These are phyloP conservation scores for Erpetoichthys calabaricus DNA, from an alignment of 2,797 vertebrate species.

Conservation along the genomic window DNA sequence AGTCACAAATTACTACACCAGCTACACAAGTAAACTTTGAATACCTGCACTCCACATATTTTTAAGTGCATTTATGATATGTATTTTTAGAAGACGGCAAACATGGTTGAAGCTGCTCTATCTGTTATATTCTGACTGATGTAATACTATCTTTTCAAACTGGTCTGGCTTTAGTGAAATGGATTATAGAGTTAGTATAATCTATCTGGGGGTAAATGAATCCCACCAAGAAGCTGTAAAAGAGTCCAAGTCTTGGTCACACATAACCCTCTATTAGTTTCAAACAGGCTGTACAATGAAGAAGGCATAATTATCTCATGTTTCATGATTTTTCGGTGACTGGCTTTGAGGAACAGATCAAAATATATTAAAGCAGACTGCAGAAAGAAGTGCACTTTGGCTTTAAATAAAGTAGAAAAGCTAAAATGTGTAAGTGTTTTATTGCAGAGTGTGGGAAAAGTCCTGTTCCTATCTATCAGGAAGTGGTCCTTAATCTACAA, in stretches of 20 bases:
- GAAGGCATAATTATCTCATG: conserved; percentile 2
- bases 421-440: conserved; percentile 9
- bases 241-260: conserved; percentile 4
- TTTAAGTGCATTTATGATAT: no score
- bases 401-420: neutral
- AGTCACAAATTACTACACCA: no score
- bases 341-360: conserved; percentile 1
- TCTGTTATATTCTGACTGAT: no score
- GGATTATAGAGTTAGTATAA: no score
- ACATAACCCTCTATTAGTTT: conserved; percentile 10
- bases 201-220: neutral
- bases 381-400: no score
- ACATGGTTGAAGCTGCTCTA: no score
- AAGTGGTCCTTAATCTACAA: conserved; percentile 58
- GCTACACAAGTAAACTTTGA: no score
- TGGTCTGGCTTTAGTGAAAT: no score
- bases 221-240: conserved; percentile 3
- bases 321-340: conserved; percentile 3
- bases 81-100: no score
- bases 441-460: conserved; percentile 40
- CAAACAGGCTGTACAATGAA: conserved; percentile 3
- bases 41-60: no score
- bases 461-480: conserved; percentile 55
- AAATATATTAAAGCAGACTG: no score
- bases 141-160: no score